These are phyloP conservation scores for Machimus atricapillus DNA, from an alignment of 2,888 invertebrate genomes.

Conservation along the genomic window DNA sequence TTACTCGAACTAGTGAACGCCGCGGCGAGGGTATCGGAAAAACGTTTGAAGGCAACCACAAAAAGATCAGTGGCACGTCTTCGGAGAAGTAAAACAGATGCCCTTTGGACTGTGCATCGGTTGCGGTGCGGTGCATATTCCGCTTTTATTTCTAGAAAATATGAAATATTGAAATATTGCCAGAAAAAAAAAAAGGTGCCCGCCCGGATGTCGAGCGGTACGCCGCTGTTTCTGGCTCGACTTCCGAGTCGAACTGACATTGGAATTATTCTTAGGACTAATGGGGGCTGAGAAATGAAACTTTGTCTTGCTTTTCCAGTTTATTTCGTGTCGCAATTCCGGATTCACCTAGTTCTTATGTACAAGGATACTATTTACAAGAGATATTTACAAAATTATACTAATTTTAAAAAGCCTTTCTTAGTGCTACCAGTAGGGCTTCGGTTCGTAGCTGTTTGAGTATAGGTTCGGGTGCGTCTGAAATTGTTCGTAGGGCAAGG, in stretches of 20 bases:
- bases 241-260: conserved; percentile 29
- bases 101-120: conserved; percentile 46
- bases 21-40: conserved; percentile 35
- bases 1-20: conserved; percentile 33
- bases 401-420: neutral
- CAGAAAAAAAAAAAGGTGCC: neutral
- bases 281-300: neutral
- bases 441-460: conserved; percentile 43
- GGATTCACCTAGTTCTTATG: neutral
- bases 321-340: neutral
- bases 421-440: conserved; percentile 47
- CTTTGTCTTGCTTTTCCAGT: neutral
- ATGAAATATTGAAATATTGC: conserved; percentile 30
- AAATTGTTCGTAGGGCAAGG: conserved; percentile 48
- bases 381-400: conserved; percentile 33
- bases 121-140: conserved; percentile 24
- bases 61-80: conserved; percentile 36
- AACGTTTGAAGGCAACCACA: conserved; percentile 2
- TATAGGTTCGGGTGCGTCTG: conserved; percentile 34
- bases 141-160: conserved; percentile 38
- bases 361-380: neutral
- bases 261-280: neutral
- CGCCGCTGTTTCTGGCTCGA: conserved; percentile 22
- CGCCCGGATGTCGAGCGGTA: conserved; percentile 36
- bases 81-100: conserved; percentile 48